phyloP scores from a whole-genome alignment of 2,888 invertebrate species.

The Diaprepes abbreviatus region DNA sequence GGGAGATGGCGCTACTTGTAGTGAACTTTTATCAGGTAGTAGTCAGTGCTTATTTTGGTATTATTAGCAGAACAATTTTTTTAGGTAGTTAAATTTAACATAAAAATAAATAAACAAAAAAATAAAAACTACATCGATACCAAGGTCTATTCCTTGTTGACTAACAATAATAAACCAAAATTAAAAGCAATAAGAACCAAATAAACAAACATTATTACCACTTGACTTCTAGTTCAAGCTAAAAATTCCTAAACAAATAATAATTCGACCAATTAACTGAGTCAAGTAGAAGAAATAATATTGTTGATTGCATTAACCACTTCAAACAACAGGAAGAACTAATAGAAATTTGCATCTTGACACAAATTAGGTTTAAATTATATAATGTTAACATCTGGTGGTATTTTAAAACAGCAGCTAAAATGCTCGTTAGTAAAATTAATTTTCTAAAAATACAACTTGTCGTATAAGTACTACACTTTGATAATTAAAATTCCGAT shows the following conservation, averaged over 20 bases:
- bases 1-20: too few species aligned
- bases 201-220: slow-evolving; percentile 32
- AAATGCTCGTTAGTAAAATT: slow-evolving; percentile 28
- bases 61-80: too few species aligned
- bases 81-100: too few species aligned
- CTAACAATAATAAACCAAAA: neutral
- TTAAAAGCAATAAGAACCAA: slow-evolving; percentile 16
- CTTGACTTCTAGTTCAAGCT: slow-evolving; percentile 36
- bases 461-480: neutral
- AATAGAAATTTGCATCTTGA: slow-evolving; percentile 62
- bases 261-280: slow-evolving; percentile 50
- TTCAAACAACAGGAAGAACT: slow-evolving; percentile 61
- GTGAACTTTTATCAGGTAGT: too few species aligned
- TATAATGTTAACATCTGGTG: slow-evolving; percentile 47
- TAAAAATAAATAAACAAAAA: neutral
- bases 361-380: slow-evolving; percentile 49
- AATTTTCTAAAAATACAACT: slow-evolving; percentile 37
- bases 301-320: slow-evolving; percentile 46
- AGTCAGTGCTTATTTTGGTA: too few species aligned
- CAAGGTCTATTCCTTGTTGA: neutral
- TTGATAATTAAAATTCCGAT: too few species aligned
- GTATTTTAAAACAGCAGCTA: slow-evolving; percentile 23
- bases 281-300: slow-evolving; percentile 39
- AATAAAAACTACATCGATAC: neutral
- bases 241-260: slow-evolving; percentile 43